Percentiles rank a stretch among this genome's conserved stretches.
phyloP scores from a whole-genome alignment of 2,888 invertebrate species.

The Phoenoteleia sp. region DNA sequence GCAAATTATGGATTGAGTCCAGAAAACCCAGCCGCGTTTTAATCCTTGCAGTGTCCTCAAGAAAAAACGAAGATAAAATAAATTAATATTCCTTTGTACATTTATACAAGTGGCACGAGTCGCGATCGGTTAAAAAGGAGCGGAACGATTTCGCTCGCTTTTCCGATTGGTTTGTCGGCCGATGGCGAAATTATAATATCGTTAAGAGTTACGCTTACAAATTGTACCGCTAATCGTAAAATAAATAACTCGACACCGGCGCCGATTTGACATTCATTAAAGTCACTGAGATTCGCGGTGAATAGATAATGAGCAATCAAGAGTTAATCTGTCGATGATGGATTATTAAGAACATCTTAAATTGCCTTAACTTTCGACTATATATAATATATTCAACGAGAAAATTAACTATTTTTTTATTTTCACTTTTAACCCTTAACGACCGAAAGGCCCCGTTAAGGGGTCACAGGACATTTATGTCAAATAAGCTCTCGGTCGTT shows the following conservation, averaged over 20 bases:
- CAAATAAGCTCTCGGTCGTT: too few species aligned
- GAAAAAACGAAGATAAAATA: conserved; percentile 75
- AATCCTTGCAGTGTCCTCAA: conserved; percentile 9
- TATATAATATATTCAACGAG: too few species aligned
- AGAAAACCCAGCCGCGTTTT: conserved; percentile 6
- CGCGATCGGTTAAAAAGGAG: conserved; percentile 44
- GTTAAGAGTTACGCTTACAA: conserved; percentile 44
- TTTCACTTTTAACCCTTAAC: too few species aligned
- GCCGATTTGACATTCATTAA: conserved; percentile 24
- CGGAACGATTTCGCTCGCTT: conserved; percentile 2
- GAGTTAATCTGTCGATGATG: background rate
- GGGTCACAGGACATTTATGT: too few species aligned
- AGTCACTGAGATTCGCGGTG: background rate
- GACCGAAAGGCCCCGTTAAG: too few species aligned
- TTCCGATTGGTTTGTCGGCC: conserved; percentile 34
- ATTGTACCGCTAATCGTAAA: conserved; percentile 33
- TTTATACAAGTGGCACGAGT: conserved; percentile 84
- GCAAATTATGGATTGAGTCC: conserved; percentile 22
- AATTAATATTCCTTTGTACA: conserved; percentile 84
- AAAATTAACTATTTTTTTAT: too few species aligned
- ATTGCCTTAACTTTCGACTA: too few species aligned
- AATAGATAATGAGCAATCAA: background rate
- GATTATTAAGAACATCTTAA: background rate
- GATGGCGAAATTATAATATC: conserved; percentile 62
- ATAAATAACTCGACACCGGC: conserved; percentile 42